phyloP scores from a whole-genome alignment of 2,797 vertebrate genomes.

The Dryobates pubescens region DNA sequence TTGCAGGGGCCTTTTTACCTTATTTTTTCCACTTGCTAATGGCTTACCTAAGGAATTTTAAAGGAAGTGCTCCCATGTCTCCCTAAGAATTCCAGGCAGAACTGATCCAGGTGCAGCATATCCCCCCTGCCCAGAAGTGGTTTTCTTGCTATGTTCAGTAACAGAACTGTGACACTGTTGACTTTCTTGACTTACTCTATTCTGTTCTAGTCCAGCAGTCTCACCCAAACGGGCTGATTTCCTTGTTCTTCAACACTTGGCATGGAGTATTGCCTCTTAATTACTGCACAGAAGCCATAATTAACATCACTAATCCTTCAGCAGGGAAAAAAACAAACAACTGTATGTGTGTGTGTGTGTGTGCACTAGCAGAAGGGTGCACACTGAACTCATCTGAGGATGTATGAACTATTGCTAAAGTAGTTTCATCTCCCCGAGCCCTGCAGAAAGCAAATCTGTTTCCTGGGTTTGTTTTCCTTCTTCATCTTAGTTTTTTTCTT shows the following conservation, averaged over 20 bases:
- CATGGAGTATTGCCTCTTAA: neutral
- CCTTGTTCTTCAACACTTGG: neutral
- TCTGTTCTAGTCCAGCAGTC: neutral
- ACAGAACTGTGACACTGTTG: neutral
- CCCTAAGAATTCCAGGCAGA: neutral
- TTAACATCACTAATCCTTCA: neutral
- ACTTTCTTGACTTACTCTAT: neutral
- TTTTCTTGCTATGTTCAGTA: no score
- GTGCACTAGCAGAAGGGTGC: neutral
- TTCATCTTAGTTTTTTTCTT: neutral
- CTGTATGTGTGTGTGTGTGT: neutral
- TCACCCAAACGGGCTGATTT: neutral
- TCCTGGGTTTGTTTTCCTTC: neutral
- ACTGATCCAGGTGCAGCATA: no score
- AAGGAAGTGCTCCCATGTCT: neutral
- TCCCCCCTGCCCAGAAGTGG: no score
- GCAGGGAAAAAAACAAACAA: neutral
- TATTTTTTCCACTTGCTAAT: neutral
- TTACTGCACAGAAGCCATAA: neutral
- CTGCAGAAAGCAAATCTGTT: neutral
- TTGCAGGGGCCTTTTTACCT: neutral
- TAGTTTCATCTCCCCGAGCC: neutral
- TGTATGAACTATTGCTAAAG: neutral
- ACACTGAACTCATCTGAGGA: neutral
- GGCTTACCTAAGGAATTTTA: neutral